Evolutionary conservation across 2,888 invertebrate genomes (phyloP), one percentile per base, ranked within the genome.

Genomic region (Parapristionchus giblindavisi): DNA sequence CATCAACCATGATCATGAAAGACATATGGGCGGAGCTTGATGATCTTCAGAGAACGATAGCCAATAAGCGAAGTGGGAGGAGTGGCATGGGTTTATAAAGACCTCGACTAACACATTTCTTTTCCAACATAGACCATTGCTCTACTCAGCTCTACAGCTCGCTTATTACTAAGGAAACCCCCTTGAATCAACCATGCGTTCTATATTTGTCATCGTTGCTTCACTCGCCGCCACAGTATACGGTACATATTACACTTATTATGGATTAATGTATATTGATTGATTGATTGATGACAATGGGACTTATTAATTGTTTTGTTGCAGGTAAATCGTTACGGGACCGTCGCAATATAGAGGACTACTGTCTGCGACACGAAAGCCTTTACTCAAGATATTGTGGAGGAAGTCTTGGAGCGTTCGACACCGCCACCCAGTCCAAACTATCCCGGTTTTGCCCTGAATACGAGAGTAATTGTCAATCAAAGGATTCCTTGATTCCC

Each of bases 381-480:
- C 81, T 83, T 71, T 85, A 80, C 78, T 71, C 75, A 60, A 79
- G 81, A 75, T 84, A 78, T 79, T 84, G 84, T 71, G 70, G 60
- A 51, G 77, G 78, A n/a, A 70, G 79, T 24, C 78, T 68, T n/a
- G 60, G 63, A 38, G 78, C 77, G 66, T 72, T 81, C 56, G 79
- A 80, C 60, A 76, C 78, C 48, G 77, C 73, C 43, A 75, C 77
- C 38, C 80, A 73, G 70, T 77, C 77, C 74, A 85, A 85, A 75
- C 77, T 85, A 36, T 75, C 80, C 77, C 81, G 83, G 76, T 85
- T 85, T 81, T 85, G 85, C 77, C 84, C 85, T 66, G 81, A 79
- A 21, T 85, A 79, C 81, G 83, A 84, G 75, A 83, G 83, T 77
- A 80, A 81, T 11, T 68, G 68, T 38, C 32, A 32, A 5, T 6